Conservation (phyloP, 2,888 invertebrate species). For the Scaeva pyrastri region DNA sequence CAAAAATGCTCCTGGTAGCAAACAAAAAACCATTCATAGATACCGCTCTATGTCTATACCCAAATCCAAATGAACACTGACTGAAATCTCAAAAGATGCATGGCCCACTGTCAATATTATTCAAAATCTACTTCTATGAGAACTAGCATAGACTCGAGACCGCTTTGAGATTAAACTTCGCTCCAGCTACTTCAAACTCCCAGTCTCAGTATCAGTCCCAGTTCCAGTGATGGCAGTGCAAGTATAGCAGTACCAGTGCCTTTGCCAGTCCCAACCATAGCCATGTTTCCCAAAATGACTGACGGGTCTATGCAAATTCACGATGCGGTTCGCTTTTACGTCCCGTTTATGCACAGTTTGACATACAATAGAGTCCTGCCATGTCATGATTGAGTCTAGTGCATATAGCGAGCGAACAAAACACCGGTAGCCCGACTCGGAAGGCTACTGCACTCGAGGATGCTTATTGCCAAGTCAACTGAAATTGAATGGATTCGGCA, state of each 20-base stretch:
- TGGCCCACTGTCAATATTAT: slow-evolving; percentile 76
- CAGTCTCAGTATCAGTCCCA: no score
- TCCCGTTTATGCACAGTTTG: slow-evolving; percentile 72
- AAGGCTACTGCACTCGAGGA: background rate
- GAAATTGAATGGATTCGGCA: slow-evolving; percentile 72
- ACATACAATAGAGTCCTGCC: slow-evolving; percentile 76
- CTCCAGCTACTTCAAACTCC: background rate
- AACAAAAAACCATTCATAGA: slow-evolving; percentile 32
- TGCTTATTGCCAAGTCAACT: slow-evolving; percentile 56
- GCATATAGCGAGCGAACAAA: slow-evolving; percentile 46
- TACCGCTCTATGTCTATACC: background rate
- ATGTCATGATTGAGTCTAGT: slow-evolving; percentile 76
- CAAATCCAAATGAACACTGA: slow-evolving; percentile 24
- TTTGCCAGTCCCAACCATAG: slow-evolving; percentile 6
- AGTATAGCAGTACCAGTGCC: no score
- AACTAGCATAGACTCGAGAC: slow-evolving; percentile 44
- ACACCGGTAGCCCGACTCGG: slow-evolving; percentile 60
- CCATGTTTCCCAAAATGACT: slow-evolving; percentile 66
- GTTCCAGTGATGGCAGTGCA: no score
- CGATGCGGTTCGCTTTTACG: slow-evolving; percentile 73
- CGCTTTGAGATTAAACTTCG: slow-evolving; percentile 40
- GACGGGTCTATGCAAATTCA: slow-evolving; percentile 76
- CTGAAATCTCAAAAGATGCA: slow-evolving; percentile 63
- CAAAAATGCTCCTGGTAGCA: slow-evolving; percentile 1
- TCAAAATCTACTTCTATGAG: slow-evolving; percentile 76